Conservation (phyloP, 2,888 invertebrate species). For the Carpatolechia fugitivella region DNA sequence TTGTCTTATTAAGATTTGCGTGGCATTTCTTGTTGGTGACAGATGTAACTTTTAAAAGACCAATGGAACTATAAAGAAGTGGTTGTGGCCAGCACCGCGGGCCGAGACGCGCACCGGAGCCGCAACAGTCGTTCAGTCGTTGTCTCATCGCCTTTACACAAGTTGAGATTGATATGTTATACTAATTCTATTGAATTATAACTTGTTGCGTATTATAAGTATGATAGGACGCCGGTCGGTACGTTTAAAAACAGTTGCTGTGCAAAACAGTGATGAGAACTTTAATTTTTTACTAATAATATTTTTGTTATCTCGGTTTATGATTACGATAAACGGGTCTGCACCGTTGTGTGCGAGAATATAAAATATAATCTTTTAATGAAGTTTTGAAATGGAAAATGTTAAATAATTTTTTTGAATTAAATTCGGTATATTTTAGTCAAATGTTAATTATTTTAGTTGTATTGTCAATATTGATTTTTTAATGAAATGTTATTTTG, state of each 20-base stretch:
- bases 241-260: conserved; percentile 56
- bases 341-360: conserved; percentile 70
- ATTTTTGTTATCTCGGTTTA: conserved; percentile 73
- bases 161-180: conserved; percentile 79
- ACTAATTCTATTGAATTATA: conserved; percentile 78
- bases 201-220: conserved; percentile 77
- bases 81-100: conserved; percentile 23
- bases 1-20: too few species aligned
- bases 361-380: conserved; percentile 50
- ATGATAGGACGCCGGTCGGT: conserved; percentile 38
- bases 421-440: conserved; percentile 73
- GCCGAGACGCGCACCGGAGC: conserved; percentile 21
- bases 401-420: conserved; percentile 46
- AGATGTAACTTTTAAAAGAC: too few species aligned
- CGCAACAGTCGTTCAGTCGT: conserved; percentile 48
- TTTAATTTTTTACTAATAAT: conserved; percentile 61
- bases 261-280: conserved; percentile 58
- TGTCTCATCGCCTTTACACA: conserved; percentile 76
- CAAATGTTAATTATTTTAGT: conserved; percentile 69
- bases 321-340: conserved; percentile 73
- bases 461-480: conserved; percentile 64
- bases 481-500: conserved; percentile 71
- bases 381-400: conserved; percentile 58
- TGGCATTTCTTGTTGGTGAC: too few species aligned
- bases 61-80: not conserved